Base-by-base conservation (phyloP, 2,113 vertebrate genomes). In the Myodes glareolus region DNA sequence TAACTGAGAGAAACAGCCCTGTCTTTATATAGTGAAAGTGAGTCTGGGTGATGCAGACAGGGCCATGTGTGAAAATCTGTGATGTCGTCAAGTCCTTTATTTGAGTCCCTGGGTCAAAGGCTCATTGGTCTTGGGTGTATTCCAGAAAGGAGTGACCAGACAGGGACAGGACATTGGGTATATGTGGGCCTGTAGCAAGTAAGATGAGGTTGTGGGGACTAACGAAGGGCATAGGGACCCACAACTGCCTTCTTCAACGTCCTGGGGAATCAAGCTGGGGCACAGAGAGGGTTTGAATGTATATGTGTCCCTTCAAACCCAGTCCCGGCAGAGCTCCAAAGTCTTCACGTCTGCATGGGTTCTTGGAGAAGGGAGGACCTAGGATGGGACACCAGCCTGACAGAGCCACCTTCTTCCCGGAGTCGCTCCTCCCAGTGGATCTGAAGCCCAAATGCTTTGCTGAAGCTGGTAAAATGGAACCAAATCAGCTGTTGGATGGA, bases 381-480 rank as follows among this genome's bases (percentile, higher is more conserved):
- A 70, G 45, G 6, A 21, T 67, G 3, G 4, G 88, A 68, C 4
- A 0, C 19, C 80, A 4, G 2, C 63, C 31, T 27, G 92, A 75
- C 7, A 70, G 70, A 80, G 68, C 94, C n/a, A 25, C 88, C 97
- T 73, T 96, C 95, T n/a, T 36, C 72, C 0, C 6, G 33, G 14
- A 68, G 4, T 3, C 2, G 1, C 97, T 1, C 61, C 25, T 63
- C 10, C 92, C 93, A 4, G 0, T 8, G 88, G 96, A 96, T 3
- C 27, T 0, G 84, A 98, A 97, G 95, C 98, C 98, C 99, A 96
- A 99, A 99, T 99, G 99, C 99, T 99, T 99, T 99, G 99, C 99
- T 99, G 99, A 99, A 99, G 99, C 99, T 99, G 99, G 99, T 99
- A 99, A 99, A 99, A 99, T 99, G 99, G 99, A 99, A 99, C 99